These are phyloP conservation scores for Barypeithes pellucidus DNA, from an alignment of 2,888 invertebrate species.

Conservation along the genomic window DNA sequence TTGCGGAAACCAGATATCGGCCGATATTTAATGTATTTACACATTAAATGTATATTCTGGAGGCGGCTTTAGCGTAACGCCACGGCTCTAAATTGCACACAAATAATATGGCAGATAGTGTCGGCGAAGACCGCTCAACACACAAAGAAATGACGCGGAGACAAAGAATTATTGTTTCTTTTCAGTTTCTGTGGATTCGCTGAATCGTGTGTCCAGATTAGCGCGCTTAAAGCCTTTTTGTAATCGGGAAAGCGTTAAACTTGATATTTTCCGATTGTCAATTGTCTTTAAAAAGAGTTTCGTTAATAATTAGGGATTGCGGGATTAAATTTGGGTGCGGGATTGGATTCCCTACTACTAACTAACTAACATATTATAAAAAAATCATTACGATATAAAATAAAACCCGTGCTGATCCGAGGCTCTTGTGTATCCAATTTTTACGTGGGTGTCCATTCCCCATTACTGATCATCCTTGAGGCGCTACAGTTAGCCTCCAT, in stretches of 20 bases:
- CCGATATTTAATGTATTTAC: conserved; percentile 54
- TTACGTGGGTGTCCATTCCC: no score
- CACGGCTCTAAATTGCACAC: conserved; percentile 46
- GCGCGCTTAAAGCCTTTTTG: conserved; percentile 13
- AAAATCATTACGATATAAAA: no score
- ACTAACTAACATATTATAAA: no score
- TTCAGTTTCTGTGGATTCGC: conserved; percentile 46
- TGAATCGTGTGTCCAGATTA: conserved; percentile 37
- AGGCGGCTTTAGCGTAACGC: conserved; percentile 35
- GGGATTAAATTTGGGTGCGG: no score
- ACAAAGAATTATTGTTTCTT: conserved; percentile 55
- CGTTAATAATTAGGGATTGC: no score
- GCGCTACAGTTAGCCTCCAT: no score
- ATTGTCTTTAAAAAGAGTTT: background rate
- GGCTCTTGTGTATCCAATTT: no score
- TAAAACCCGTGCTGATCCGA: no score
- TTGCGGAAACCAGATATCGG: conserved; percentile 54
- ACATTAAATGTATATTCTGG: conserved; percentile 52
- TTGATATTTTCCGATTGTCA: conserved; percentile 7
- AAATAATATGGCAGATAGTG: conserved; percentile 51
- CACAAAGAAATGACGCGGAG: conserved; percentile 48
- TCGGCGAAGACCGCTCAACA: conserved; percentile 33
- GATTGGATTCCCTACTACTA: no score
- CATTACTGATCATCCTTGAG: no score
- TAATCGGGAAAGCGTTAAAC: background rate